A percentile compares a stretch with the other conserved stretches of the same genome.
These are phyloP conservation scores for Hylaeus volcanicus DNA, from an alignment of 1,140 invertebrate genomes.

Conservation along the genomic window DNA sequence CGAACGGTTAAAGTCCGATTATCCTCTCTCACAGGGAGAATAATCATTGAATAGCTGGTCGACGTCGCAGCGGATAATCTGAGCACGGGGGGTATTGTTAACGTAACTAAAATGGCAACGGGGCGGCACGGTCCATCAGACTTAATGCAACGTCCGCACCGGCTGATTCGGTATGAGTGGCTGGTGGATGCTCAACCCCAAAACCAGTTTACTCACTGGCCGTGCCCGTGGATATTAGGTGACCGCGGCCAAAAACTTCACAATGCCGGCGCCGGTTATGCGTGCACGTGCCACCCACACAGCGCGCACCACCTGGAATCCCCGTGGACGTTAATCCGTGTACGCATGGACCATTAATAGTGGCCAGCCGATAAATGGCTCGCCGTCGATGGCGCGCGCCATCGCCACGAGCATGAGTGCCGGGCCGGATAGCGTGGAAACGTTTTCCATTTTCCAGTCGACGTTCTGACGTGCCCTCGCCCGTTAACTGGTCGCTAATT, in stretches of 20 bases:
- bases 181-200: slow-evolving; percentile 4
- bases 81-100: background rate
- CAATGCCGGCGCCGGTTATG: slow-evolving; percentile 28
- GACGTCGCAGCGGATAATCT: background rate
- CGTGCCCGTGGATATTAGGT: slow-evolving; percentile 15
- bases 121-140: slow-evolving; percentile 9
- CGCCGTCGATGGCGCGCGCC: slow-evolving; percentile 55
- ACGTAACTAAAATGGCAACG: background rate
- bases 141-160: slow-evolving; percentile 25
- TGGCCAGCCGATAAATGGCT: slow-evolving; percentile 59
- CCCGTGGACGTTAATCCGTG: slow-evolving; percentile 57
- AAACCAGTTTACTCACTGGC: slow-evolving; percentile 31
- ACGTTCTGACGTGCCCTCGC: background rate
- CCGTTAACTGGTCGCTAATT: no score
- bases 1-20: no score
- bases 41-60: background rate
- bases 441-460: slow-evolving; percentile 11
- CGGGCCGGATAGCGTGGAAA: slow-evolving; percentile 54
- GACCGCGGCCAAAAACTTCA: slow-evolving; percentile 42
- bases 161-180: slow-evolving; percentile 14
- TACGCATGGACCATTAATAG: slow-evolving; percentile 63
- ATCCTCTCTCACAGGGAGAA: background rate
- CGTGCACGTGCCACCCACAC: background rate
- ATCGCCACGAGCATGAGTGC: slow-evolving; percentile 32
- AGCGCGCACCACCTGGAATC: slow-evolving; percentile 15